Conservation (phyloP, 2,797 vertebrate genomes). For the Enteromius fasciolatus region DNA sequence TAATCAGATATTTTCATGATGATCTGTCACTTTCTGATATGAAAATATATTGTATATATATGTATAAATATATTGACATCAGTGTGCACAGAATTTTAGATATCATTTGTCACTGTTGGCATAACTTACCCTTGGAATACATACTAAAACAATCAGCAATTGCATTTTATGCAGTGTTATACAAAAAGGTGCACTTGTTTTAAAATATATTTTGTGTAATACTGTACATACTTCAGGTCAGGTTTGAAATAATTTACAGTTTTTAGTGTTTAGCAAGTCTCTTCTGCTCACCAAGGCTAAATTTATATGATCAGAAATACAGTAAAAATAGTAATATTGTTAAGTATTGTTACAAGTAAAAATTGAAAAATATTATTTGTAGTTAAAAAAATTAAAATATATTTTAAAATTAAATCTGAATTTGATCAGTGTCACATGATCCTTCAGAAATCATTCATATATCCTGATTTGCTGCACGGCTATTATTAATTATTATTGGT, state of each 20-base stretch:
- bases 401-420: background rate
- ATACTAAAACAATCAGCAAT: background rate
- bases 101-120: background rate
- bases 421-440: background rate
- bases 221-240: too few species aligned
- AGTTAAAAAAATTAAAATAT: background rate
- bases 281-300: too few species aligned
- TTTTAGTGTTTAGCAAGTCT: too few species aligned
- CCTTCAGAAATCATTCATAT: background rate
- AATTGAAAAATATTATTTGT: background rate
- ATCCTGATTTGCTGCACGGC: background rate
- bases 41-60: background rate
- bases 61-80: background rate
- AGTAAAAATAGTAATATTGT: too few species aligned
- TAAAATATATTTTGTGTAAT: too few species aligned
- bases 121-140: background rate
- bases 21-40: background rate
- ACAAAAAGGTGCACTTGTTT: too few species aligned
- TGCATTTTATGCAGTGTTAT: too few species aligned
- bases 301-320: too few species aligned
- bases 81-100: background rate
- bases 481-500: background rate
- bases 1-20: background rate
- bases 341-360: too few species aligned
- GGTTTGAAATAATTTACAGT: too few species aligned